phyloP scores from a whole-genome alignment of 92 coral and sea anemone species.

The Actinernus sp. region DNA sequence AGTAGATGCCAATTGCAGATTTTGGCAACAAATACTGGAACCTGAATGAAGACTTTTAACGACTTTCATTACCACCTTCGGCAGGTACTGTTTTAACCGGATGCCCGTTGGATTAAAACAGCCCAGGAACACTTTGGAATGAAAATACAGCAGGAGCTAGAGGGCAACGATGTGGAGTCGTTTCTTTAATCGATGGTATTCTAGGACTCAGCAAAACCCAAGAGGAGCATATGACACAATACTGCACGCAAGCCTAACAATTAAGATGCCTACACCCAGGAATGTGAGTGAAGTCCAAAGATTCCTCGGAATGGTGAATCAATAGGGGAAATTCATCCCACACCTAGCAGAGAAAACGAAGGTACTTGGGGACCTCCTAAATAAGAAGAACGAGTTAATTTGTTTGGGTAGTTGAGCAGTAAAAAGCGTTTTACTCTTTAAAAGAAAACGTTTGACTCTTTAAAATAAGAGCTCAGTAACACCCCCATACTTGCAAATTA shows the following conservation, averaged over 20 bases:
- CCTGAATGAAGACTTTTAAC: too few species aligned
- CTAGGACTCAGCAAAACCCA: constrained; percentile 31
- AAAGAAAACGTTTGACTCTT: too few species aligned
- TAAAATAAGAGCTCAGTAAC: not conserved
- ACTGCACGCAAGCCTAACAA: too few species aligned
- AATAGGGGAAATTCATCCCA: constrained; percentile 11
- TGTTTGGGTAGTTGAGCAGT: too few species aligned
- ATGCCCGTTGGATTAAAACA: constrained; percentile 58
- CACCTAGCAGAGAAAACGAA: constrained; percentile 11
- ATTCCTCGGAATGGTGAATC: constrained; percentile 2
- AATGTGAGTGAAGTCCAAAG: constrained; percentile 16
- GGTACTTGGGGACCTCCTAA: not conserved
- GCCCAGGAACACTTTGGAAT: constrained; percentile 53
- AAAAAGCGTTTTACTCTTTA: too few species aligned
- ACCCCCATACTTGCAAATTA: constrained; percentile 2
- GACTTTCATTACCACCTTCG: too few species aligned
- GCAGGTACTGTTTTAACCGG: constrained; percentile 41
- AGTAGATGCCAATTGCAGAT: constrained; percentile 45
- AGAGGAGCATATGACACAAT: constrained; percentile 42
- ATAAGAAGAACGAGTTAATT: not conserved
- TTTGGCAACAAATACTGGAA: too few species aligned
- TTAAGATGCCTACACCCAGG: too few species aligned
- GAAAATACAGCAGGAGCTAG: constrained; percentile 32
- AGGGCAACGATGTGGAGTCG: constrained; percentile 27
- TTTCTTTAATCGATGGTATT: constrained; percentile 27